Evolutionary conservation across 2,113 vertebrate genomes (phyloP), one percentile per base, ranked within the genome.

Genomic region (Ginglymostoma cirratum): DNA sequence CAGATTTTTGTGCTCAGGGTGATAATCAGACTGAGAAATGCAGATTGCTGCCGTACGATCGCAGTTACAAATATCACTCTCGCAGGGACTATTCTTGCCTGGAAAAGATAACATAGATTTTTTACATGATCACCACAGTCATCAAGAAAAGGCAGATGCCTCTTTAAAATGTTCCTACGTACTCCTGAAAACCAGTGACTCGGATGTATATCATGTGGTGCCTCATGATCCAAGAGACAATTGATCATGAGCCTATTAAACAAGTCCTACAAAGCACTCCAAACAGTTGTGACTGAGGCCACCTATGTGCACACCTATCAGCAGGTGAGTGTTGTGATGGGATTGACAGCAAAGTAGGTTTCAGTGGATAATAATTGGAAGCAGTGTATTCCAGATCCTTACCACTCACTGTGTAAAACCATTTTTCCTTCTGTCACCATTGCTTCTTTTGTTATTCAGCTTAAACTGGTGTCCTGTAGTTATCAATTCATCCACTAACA

Each of bases 41-140:
- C 99, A 99, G 89, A 97, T 96, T 96, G 98, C 98, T 0, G 98
- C 98, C 0, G 45, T 3, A 0, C 98, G 98, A 96, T 99, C 98
- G 0, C 99, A 99, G 45, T 98, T 97, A 14, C 99, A 99, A 97
- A 98, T 96, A 30, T 98, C 98, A 3, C 86, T 96, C 96, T 98
- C 96, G n/a, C 98, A 99, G 0, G 96, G 96, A 0, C 96, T 0
- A 96, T 98, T 99, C 12, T 96, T 42, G 0, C n/a, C 99, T 99
- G 97, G 30, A 95, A 70, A 95, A 72, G 69, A 95, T 6, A 95
- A 52, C 30, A 45, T 19, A 34, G 24, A 69, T 48, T 27, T 67
- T 61, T 95, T 72, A 52, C 12, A 70, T 14, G 34, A 66, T n/a
- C 42, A 95, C 94, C 27, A 87, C 17, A 21, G 5, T 55, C 2